Conservation (phyloP, 2,888 invertebrate genomes). For the Choristoneura rosaceana region DNA sequence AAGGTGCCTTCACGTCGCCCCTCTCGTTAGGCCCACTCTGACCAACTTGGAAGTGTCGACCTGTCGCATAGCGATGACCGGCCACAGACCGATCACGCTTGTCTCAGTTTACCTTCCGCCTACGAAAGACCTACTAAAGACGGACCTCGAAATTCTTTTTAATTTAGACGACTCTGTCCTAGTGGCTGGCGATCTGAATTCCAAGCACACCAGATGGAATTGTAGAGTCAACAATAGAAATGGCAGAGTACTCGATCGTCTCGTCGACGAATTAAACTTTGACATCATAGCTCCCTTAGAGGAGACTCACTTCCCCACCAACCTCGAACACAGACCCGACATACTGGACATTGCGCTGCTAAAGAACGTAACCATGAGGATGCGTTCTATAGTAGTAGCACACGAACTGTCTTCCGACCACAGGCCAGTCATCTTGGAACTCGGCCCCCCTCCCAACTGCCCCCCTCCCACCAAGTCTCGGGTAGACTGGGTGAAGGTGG, state of each 20-base stretch:
- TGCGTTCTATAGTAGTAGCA: not conserved
- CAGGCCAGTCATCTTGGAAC: not conserved
- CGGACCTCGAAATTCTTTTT: not conserved
- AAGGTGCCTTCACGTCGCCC: not conserved
- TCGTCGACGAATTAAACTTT: not conserved
- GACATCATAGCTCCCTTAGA: not conserved
- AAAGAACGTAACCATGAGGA: not conserved
- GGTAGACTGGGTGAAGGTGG: no score
- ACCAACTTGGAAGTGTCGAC: not conserved
- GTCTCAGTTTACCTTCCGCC: not conserved
- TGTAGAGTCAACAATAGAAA: not conserved
- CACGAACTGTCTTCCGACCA: not conserved
- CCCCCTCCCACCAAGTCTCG: not conserved
- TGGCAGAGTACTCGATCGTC: not conserved
- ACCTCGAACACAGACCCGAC: no score
- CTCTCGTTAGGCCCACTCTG: not conserved
- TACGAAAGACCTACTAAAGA: not conserved
- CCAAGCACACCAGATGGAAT: slow-evolving; percentile 5
- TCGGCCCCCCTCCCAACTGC: no score
- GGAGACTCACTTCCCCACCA: no score
- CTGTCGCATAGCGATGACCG: not conserved
- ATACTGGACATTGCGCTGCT: not conserved
- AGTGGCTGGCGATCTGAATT: slow-evolving; percentile 8
- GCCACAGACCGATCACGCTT: not conserved
- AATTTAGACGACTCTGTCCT: not conserved